A percentile compares a stretch with the other conserved stretches of the same genome.
Evolutionary conservation across 2,888 invertebrate species (phyloP).

Genomic region (Drosophila rellima): DNA sequence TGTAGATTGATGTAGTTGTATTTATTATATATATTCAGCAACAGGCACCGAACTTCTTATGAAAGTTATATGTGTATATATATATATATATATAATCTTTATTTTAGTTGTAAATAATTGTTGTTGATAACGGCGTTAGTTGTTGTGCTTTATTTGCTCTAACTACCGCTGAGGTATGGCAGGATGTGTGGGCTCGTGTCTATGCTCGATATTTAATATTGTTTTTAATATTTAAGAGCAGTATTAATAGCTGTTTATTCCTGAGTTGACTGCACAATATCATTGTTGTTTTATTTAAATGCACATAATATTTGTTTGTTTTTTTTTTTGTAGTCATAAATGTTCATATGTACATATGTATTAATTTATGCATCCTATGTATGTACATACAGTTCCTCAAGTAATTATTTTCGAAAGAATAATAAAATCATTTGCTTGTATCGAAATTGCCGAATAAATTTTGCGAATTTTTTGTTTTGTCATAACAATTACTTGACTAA

Average conservation of each 20-base stretch:
- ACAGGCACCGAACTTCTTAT: slow-evolving; percentile 52
- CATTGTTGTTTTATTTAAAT: slow-evolving; percentile 48
- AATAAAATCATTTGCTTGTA: background rate
- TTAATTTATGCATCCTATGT: slow-evolving; percentile 4
- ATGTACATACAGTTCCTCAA: slow-evolving; percentile 1
- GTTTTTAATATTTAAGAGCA: slow-evolving; percentile 22
- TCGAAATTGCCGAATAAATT: too few relatives aligned
- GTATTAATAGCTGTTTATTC: slow-evolving; percentile 63
- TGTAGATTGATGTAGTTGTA: slow-evolving; percentile 25
- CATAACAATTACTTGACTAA: background rate
- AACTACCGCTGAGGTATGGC: slow-evolving; percentile 36
- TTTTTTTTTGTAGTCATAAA: background rate
- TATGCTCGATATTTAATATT: slow-evolving; percentile 31
- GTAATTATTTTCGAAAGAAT: background rate
- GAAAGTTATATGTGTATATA: slow-evolving; percentile 32
- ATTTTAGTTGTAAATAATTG: slow-evolving; percentile 22
- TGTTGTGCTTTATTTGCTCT: slow-evolving; percentile 13
- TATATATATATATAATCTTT: slow-evolving; percentile 25
- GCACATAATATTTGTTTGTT: background rate
- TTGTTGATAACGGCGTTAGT: slow-evolving; percentile 18
- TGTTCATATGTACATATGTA: slow-evolving; percentile 5
- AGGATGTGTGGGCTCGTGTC: slow-evolving; percentile 25
- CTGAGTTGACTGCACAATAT: slow-evolving; percentile 80
- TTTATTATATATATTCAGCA: slow-evolving; percentile 39
- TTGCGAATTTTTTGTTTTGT: background rate